A percentile compares a stretch with the other conserved stretches of the same genome.
These are phyloP conservation scores for Halichondria panicea DNA, from an alignment of 37 sponge, comb jelly and placozoan species.

Conservation along the genomic window DNA sequence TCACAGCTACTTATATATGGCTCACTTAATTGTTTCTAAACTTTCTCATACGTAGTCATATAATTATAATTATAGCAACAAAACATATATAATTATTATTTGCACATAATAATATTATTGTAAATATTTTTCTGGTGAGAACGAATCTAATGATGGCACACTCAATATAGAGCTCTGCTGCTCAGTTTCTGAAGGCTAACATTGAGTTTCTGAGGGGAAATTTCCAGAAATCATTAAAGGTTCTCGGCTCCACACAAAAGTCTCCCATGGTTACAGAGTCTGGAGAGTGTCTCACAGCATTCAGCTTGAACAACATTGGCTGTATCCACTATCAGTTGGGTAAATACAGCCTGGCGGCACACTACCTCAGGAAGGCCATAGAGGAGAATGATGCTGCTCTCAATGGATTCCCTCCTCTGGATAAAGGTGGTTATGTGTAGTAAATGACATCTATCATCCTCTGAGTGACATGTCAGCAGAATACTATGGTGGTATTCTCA, in stretches of 20 bases:
- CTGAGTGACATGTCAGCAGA: not conserved
- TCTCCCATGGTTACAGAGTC: slow-evolving; percentile 74
- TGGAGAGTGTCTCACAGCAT: slow-evolving; percentile 89
- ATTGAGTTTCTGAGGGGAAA: slow-evolving; percentile 79
- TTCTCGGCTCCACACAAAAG: slow-evolving; percentile 80
- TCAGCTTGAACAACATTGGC: slow-evolving; percentile 94
- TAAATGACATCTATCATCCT: not conserved
- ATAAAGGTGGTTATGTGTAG: slow-evolving; percentile 47
- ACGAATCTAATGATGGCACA: too few species aligned
- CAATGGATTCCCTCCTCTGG: slow-evolving; percentile 81
- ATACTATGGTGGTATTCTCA: not conserved
- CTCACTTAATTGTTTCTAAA: too few species aligned
- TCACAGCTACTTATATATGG: too few species aligned
- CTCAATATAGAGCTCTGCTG: slow-evolving; percentile 61
- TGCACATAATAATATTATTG: too few species aligned
- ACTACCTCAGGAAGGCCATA: slow-evolving; percentile 90
- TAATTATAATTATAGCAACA: too few species aligned
- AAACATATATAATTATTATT: too few species aligned
- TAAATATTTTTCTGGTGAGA: too few species aligned
- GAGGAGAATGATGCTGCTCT: slow-evolving; percentile 93
- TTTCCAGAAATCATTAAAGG: slow-evolving; percentile 76
- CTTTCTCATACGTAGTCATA: too few species aligned
- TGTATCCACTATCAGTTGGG: slow-evolving; percentile 88
- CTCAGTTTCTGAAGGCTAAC: slow-evolving; percentile 86
- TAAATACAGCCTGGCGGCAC: slow-evolving; percentile 81